Evolutionary conservation across 2,888 invertebrate genomes (phyloP), one percentile per base, ranked within the genome.

Genomic region (Punctoribates punctum): DNA sequence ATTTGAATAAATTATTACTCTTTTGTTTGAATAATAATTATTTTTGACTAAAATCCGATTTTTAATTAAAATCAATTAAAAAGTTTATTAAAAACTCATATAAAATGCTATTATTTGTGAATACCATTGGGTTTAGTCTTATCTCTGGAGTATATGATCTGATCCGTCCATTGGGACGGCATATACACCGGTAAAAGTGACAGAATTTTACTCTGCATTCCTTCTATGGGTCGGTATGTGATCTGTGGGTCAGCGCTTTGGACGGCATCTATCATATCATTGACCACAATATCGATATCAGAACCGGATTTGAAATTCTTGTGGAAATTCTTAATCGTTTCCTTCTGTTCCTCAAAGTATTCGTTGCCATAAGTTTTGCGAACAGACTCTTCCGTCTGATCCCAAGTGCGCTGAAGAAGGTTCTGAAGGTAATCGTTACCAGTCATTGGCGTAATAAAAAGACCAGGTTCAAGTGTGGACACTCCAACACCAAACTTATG

Each of bases 391-490:
- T 8, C 11, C n/a, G 75, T 60, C 20, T 46, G 13, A 20, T n/a
- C 8, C 75, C 75, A 75, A n/a, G 13, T 42, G n/a, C n/a, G 48
- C 1, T 75, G 70, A 29, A 70, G 38, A 5, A 15, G 1, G 1
- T 20, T 15, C 4, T 15, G 1, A 6, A 15, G 1, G 13, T 20
- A 20, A 20, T 15, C 5, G 0, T 13, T 20, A 46, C 11, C 23
- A n/a, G 34, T 29, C 25, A 65, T 62, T 13, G 38, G 25, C 81
- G 82, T 81, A 81, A n/a, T 51, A 79, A 82, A 82, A 1, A 82
- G 77, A 1, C 81, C 79, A 0, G 82, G 82, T 74, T 82, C 82
- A 15, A 82, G 80, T 8, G 80, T 80, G 75, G 81, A 81, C 5
- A 82, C 62, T 78, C 51, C 82, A 79, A 65, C 15, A 15, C n/a